phyloP scores from a whole-genome alignment of 2,797 vertebrate genomes.

The Anguilla marmorata region DNA sequence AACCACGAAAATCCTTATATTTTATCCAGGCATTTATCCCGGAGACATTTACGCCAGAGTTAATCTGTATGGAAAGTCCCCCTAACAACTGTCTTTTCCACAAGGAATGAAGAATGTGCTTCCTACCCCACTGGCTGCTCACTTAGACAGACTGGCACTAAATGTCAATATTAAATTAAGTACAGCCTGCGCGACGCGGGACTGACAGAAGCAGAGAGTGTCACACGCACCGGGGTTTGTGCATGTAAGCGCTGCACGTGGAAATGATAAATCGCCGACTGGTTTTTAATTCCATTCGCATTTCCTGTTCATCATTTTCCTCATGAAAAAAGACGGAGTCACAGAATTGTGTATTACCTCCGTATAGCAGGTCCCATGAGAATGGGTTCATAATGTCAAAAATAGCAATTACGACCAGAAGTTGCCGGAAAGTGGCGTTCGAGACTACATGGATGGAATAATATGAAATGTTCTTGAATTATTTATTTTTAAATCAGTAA shows the following conservation, averaged over 20 bases:
- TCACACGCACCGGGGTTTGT: background rate
- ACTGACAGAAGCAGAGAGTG: background rate
- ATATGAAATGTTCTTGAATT: background rate
- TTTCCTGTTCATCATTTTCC: slow-evolving; percentile 2
- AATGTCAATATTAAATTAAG: slow-evolving; percentile 18
- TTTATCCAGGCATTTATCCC: slow-evolving; percentile 16
- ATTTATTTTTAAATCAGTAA: background rate
- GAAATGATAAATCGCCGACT: background rate
- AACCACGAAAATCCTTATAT: background rate
- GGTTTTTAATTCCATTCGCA: slow-evolving; percentile 9
- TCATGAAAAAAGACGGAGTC: background rate
- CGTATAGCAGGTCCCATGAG: background rate
- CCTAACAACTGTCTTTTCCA: slow-evolving; percentile 18
- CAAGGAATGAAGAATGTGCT: background rate
- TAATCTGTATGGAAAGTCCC: slow-evolving; percentile 43
- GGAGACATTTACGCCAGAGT: background rate
- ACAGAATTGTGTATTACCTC: background rate
- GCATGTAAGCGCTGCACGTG: background rate
- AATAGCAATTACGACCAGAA: slow-evolving; percentile 10
- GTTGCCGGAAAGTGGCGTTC: background rate
- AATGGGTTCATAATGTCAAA: slow-evolving; percentile 21
- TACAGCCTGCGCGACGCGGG: background rate
- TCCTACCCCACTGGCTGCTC: slow-evolving; percentile 6
- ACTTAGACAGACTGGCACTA: background rate
- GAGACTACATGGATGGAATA: background rate